Evolutionary conservation across 2,113 vertebrate species (phyloP), one percentile per base, ranked within the genome.

Genomic region (Ctenomys sociabilis): DNA sequence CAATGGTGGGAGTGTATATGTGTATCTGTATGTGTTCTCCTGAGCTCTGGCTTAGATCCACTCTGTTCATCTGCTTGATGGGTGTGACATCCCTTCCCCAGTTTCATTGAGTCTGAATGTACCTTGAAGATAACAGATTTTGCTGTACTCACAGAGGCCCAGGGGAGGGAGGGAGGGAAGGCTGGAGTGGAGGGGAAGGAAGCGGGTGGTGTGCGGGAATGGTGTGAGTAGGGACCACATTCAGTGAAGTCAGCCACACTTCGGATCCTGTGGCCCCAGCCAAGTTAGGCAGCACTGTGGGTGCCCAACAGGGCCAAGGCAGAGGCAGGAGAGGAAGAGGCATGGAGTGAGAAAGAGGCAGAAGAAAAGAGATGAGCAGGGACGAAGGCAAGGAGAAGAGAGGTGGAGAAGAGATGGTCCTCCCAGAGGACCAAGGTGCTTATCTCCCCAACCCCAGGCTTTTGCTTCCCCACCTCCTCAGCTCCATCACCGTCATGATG

Each of bases 281-380:
- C 90, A 96, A 97, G 96, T 97, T 94, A 95, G 97, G 97, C 94
- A 94, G 78, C 57, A 95, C 94, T 83, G 73, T 66, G 83, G 73
- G 52, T 64, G 68, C 7, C 95, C 94, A 77, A 4, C 35, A 93
- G 96, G 87, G 81, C 73, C 64, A 87, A 93, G 96, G 96, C 97
- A 96, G 1, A 83, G 92, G 64, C 2, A n/a, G 19, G 57, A 52
- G 24, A 84, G 64, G 43, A 81, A 82, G 90, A 82, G 49, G 49
- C 19, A 19, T 0, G 22, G 17, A 83, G 85, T 66, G 43, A 77
- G 59, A 54, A 68, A 73, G 52, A 84, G 52, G 7, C 77, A 54
- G 37, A 70, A 26, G 37, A 61, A 30, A 28, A 40, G 7, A 63
- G 54, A 11, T 9, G 24, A 85, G 21, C 61, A n/a, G 30, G 10